Evolutionary conservation across 2,113 vertebrate species (phyloP), one percentile per base, ranked within the genome.

Genomic region (Gallinago jamesoni): DNA sequence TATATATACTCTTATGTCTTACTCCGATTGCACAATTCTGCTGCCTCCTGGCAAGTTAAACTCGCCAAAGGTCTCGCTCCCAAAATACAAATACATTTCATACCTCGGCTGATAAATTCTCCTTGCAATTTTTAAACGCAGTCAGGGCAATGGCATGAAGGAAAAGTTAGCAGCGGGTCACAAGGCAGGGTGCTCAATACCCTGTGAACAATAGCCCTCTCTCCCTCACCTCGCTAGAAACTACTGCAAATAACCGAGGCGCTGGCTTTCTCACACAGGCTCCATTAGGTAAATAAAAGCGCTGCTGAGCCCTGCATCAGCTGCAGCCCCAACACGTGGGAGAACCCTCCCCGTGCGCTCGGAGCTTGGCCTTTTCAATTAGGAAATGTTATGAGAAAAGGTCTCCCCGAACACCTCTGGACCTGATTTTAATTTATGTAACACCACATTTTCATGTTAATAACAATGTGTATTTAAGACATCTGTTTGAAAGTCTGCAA

Each of bases 361-460:
- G 9, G 77, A 96, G 80, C 76, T 89, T 81, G 75, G 86, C 93
- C 96, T 98, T 97, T 98, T 97, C 97, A 86, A 97, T 98, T 97
- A 96, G 94, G 90, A 91, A 93, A 96, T 55, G 88, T 97, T 97
- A 97, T 94, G 96, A 97, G 97, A 92, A 94, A 97, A 96, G 90
- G 93, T 97, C 95, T 97, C 96, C 93, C 62, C 95, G 73, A 98
- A 97, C 94, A 97, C 96, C 77, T 93, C 94, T 94, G 97, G 95
- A 97, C 97, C 98, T 98, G 98, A 98, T 96, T 98, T 97, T 98
- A 98, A 98, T 98, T 98, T 98, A 98, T 96, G 97, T 97, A 98
- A 98, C 97, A 98, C 98, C 98, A 97, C 97, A 98, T 98, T 98
- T 98, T 98, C 96, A 97, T 98, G 98, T 98, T 98, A 98, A 98